These are phyloP conservation scores for Atlantisia rogersi DNA, from an alignment of 2,113 vertebrate genomes.

Conservation along the genomic window DNA sequence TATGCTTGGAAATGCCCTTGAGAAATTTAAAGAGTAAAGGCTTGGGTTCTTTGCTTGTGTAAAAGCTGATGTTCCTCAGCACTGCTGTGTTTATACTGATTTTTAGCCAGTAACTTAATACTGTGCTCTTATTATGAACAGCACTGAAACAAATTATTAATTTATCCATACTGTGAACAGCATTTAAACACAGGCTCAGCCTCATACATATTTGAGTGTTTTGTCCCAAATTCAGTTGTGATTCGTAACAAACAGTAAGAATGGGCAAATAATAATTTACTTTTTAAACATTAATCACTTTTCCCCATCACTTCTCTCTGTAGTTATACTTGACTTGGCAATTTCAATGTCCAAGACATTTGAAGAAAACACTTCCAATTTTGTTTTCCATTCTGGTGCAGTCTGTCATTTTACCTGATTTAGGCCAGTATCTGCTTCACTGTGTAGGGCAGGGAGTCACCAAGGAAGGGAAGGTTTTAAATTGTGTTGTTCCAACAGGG, in stretches of 20 bases:
- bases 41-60: neutral
- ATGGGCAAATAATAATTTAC: neutral
- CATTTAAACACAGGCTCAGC: neutral
- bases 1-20: neutral
- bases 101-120: neutral
- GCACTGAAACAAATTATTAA: neutral
- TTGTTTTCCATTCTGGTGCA: neutral
- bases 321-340: neutral
- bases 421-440: neutral
- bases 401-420: neutral
- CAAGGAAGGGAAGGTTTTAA: neutral
- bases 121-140: neutral
- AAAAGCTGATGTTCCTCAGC: neutral
- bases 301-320: neutral
- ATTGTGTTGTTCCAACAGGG: neutral
- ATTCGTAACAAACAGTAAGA: neutral
- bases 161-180: neutral
- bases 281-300: neutral
- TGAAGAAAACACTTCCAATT: neutral
- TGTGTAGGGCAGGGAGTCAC: neutral
- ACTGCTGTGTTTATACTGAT: neutral
- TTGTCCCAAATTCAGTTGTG: neutral
- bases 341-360: neutral
- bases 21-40: neutral
- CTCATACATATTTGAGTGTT: neutral